Evolutionary conservation across 2,888 invertebrate species (phyloP).

Genomic region (Clostera curtula): DNA sequence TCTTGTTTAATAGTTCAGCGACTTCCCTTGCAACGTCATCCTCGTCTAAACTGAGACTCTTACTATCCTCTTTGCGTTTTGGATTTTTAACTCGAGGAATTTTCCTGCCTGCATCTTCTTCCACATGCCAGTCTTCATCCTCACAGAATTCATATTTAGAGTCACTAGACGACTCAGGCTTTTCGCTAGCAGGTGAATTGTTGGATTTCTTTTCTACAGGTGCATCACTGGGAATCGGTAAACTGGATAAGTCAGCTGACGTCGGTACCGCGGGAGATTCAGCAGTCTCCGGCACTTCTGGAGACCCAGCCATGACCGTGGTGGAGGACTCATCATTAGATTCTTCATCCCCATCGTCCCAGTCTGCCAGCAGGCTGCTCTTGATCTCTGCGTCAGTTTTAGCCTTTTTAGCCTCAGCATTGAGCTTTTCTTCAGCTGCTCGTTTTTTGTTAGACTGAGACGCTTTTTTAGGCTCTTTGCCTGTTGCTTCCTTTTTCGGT

Average conservation of each 20-base stretch:
- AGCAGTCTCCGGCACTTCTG: slow-evolving; percentile 48
- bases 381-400: slow-evolving; percentile 79
- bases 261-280: slow-evolving; percentile 55
- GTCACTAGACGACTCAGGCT: slow-evolving; percentile 64
- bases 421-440: slow-evolving; percentile 41
- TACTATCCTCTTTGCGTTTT: slow-evolving; percentile 53
- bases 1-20: slow-evolving; percentile 76
- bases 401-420: slow-evolving; percentile 55
- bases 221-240: slow-evolving; percentile 33
- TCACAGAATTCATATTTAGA: slow-evolving; percentile 89
- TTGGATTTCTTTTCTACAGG: slow-evolving; percentile 38
- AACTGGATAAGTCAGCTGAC: slow-evolving; percentile 47
- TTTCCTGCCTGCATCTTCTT: slow-evolving; percentile 75
- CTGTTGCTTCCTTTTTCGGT: slow-evolving; percentile 47
- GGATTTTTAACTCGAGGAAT: slow-evolving; percentile 77
- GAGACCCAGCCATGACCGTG: slow-evolving; percentile 40
- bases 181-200: slow-evolving; percentile 33
- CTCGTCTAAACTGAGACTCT: slow-evolving; percentile 57
- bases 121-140: slow-evolving; percentile 77
- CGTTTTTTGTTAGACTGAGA: slow-evolving; percentile 53
- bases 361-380: slow-evolving; percentile 83
- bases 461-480: slow-evolving; percentile 44
- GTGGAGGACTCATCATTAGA: slow-evolving; percentile 49
- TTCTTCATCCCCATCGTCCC: slow-evolving; percentile 78
- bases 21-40: slow-evolving; percentile 73